Percentiles rank a stretch among this genome's conserved stretches.
These are phyloP conservation scores for Clostera curtula DNA, from an alignment of 2,888 invertebrate genomes.

Conservation along the genomic window DNA sequence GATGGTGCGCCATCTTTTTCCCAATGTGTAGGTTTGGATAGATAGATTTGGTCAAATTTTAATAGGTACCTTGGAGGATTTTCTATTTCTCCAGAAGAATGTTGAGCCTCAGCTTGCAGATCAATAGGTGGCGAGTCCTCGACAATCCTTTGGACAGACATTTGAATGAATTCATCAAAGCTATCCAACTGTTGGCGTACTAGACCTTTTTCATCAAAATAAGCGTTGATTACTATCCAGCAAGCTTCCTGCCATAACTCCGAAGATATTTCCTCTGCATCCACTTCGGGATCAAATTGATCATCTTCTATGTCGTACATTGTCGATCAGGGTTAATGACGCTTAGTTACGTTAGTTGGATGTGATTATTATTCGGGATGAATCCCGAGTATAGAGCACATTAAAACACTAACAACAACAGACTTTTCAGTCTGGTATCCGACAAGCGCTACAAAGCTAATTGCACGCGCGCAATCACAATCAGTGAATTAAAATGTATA, in stretches of 20 bases:
- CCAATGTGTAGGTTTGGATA: conserved; percentile 99
- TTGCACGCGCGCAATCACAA: too few species aligned
- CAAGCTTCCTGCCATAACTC: conserved; percentile 99
- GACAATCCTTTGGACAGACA: conserved; percentile 99
- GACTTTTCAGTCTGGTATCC: too few species aligned
- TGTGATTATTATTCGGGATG: too few species aligned
- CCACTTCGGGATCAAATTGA: conserved; percentile 88
- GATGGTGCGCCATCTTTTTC: conserved; percentile 99
- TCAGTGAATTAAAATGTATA: too few species aligned
- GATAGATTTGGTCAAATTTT: conserved; percentile 99
- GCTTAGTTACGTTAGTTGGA: too few species aligned
- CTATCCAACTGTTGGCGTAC: conserved; percentile 99
- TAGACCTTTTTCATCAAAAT: conserved; percentile 99
- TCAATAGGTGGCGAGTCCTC: conserved; percentile 99
- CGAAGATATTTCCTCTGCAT: conserved; percentile 95
- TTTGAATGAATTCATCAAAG: conserved; percentile 99
- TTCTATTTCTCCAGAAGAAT: conserved; percentile 94
- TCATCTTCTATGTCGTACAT: conserved; percentile 74
- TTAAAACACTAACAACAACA: too few species aligned
- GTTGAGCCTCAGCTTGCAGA: conserved; percentile 97
- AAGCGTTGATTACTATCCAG: conserved; percentile 99
- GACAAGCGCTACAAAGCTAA: too few species aligned
- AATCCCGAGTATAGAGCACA: too few species aligned
- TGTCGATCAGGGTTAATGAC: conserved; percentile 15
- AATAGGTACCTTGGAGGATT: conserved; percentile 92